Conservation (phyloP, 2,797 vertebrate genomes). For the Carduelis carduelis region DNA sequence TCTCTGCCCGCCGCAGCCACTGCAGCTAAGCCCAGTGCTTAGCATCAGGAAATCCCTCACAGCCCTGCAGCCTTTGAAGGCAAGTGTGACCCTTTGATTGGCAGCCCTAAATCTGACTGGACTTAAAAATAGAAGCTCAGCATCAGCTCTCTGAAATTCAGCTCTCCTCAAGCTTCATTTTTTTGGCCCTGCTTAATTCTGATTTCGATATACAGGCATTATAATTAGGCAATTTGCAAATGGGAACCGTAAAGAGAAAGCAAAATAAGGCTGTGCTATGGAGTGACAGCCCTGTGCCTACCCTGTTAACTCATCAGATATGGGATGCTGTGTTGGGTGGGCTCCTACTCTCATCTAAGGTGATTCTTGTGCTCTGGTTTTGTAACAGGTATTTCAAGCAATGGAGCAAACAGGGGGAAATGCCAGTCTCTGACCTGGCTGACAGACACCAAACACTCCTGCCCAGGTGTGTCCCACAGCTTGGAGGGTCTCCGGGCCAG, state of each 20-base stretch:
- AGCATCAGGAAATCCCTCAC: slow-evolving; percentile 10
- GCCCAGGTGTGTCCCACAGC: neutral
- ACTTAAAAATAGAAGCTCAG: neutral
- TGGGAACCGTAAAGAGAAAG: neutral
- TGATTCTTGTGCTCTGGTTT: neutral
- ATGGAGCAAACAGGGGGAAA: neutral
- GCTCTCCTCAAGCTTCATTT: neutral
- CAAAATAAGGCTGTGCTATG: neutral
- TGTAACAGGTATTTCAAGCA: neutral
- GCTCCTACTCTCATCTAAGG: neutral
- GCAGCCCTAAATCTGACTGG: slow-evolving; percentile 8
- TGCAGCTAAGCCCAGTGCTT: neutral
- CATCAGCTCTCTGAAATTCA: neutral
- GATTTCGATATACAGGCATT: neutral
- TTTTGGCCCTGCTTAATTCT: neutral
- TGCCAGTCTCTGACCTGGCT: neutral
- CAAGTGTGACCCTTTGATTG: slow-evolving; percentile 25
- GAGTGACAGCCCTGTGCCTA: neutral
- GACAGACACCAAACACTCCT: neutral
- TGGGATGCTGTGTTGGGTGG: neutral
- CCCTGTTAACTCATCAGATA: neutral
- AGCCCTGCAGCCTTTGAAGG: neutral
- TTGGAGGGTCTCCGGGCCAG: accelerated
- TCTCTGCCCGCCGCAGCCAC: accelerated
- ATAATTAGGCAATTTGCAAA: neutral